Conservation (phyloP, 2,113 vertebrate species). For the Hemicordylus capensis region DNA sequence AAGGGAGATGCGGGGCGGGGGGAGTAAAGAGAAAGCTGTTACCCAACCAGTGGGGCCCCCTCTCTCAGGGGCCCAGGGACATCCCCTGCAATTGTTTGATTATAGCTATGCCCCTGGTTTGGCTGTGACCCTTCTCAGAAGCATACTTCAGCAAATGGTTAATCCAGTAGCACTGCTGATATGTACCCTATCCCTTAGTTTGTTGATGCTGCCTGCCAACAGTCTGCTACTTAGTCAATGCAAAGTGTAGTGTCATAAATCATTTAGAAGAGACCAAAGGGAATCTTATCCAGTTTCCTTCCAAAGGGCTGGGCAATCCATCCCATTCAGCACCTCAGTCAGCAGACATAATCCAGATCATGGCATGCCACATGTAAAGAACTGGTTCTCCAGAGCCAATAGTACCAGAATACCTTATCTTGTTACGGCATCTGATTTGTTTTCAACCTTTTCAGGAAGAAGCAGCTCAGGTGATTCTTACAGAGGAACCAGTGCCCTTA, state of each 20-base stretch:
- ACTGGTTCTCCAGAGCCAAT: not conserved
- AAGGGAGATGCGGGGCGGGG: too few species aligned
- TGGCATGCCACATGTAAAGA: not conserved
- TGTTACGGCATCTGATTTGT: not conserved
- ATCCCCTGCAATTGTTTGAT: too few species aligned
- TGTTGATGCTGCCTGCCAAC: constrained; percentile 4
- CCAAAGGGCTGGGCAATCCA: not conserved
- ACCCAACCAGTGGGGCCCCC: too few species aligned
- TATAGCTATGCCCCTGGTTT: too few species aligned
- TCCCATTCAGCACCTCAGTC: not conserved
- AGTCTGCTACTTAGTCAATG: constrained; percentile 30
- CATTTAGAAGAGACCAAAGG: not conserved
- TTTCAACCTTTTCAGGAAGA: not conserved
- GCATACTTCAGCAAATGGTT: not conserved
- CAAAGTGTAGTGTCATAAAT: constrained; percentile 36
- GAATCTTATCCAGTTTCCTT: not conserved
- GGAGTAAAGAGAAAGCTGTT: too few species aligned
- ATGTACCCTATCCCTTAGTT: not conserved
- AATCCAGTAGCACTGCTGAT: not conserved
- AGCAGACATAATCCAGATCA: not conserved
- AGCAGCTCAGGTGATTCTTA: not conserved
- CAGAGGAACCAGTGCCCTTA: not conserved
- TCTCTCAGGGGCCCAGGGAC: too few species aligned
- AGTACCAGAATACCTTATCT: not conserved
- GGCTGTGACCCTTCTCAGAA: not conserved